Conservation (phyloP, 2,113 vertebrate species). For the Gymnogyps californianus region DNA sequence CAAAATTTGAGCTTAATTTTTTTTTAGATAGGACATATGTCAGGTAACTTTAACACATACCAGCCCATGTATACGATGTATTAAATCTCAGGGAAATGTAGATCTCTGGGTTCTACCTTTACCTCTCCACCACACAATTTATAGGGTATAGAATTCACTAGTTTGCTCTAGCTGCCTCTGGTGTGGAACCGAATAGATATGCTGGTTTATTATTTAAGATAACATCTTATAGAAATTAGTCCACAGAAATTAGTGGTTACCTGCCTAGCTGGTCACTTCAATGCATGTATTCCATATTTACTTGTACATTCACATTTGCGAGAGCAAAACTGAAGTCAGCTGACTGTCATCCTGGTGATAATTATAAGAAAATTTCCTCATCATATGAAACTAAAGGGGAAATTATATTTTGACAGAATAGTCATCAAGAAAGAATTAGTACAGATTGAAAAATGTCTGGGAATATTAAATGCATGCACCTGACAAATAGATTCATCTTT, state of each 20-base stretch:
- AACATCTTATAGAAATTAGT: neutral
- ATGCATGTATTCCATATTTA: neutral
- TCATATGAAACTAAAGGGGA: neutral
- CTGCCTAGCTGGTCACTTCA: neutral
- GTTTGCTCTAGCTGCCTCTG: neutral
- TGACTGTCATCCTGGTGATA: neutral
- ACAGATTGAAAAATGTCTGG: neutral
- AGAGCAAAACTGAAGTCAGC: neutral
- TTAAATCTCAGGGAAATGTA: neutral
- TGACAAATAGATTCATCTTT: neutral
- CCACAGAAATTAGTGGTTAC: neutral
- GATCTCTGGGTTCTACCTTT: neutral
- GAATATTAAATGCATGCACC: neutral
- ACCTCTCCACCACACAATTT: neutral
- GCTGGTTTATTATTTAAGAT: neutral
- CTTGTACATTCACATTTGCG: neutral
- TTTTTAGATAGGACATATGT: neutral
- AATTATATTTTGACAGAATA: conserved; percentile 31
- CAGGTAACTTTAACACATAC: neutral
- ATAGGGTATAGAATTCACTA: neutral
- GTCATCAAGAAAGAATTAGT: neutral
- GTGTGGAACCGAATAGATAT: neutral
- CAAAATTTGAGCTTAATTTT: neutral
- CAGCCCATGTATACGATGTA: neutral
- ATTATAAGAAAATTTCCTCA: neutral